phyloP scores from a whole-genome alignment of 2,888 invertebrate genomes.

The Dryobota labecula region DNA sequence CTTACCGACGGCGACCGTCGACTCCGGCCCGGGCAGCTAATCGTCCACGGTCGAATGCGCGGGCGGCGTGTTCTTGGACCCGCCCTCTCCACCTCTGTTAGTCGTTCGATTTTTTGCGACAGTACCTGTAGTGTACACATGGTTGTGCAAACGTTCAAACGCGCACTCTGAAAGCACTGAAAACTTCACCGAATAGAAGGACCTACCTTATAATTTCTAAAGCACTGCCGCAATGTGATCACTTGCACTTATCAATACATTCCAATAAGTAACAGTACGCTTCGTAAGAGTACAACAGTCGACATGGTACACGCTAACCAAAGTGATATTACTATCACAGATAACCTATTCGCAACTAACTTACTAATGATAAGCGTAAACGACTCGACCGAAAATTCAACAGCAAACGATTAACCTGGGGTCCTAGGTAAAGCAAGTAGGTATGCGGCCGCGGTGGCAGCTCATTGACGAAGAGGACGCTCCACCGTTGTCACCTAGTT shows the following conservation, averaged over 20 bases:
- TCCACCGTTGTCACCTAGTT: constrained; percentile 3
- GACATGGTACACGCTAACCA: neutral
- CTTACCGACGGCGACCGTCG: constrained; percentile 46
- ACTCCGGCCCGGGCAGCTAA: constrained; percentile 43
- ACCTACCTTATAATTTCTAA: constrained; percentile 21
- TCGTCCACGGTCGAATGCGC: constrained; percentile 37
- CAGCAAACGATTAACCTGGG: neutral
- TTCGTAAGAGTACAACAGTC: neutral
- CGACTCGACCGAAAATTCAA: neutral
- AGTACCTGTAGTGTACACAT: constrained; percentile 59
- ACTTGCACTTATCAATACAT: neutral
- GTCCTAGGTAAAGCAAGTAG: neutral
- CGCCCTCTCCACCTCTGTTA: constrained; percentile 46
- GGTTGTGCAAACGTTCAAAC: constrained; percentile 51
- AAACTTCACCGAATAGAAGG: constrained; percentile 21
- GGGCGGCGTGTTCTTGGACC: constrained; percentile 23
- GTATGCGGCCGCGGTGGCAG: neutral
- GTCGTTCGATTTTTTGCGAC: constrained; percentile 50
- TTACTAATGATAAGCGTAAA: neutral
- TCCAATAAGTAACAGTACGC: neutral
- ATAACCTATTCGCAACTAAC: neutral
- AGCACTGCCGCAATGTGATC: constrained; percentile 20
- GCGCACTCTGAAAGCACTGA: constrained; percentile 42
- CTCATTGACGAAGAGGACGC: neutral
- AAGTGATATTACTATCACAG: neutral